Base-by-base conservation (phyloP, 37 sponge, comb jelly and placozoan genomes). In the Crambe crambe region DNA sequence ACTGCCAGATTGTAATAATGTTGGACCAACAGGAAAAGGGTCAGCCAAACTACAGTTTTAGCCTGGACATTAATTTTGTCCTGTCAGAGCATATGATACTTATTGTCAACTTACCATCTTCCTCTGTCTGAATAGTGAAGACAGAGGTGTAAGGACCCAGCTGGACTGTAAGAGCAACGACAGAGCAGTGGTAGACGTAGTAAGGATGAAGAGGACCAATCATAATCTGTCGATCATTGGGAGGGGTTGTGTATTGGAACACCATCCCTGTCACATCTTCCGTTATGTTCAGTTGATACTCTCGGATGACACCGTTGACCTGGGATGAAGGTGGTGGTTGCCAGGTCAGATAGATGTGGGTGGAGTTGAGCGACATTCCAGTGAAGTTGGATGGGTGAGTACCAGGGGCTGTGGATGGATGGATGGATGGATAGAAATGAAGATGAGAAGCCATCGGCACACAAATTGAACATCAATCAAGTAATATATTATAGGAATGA, bases 221-320 rank as follows among this genome's bases (percentile, higher is more conserved):
- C 30, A 76, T 37, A 20, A 84, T 21, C 44, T 84, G 70, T 56
- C 54, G 37, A n/a, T n/a, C n/a, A 5, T 37, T 1, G 22, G 37
- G 81, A 2, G 15, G 36, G 22, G 71, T 70, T 2, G 62, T 39
- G 10, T 20, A 41, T n/a, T 76, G 69, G 2, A 51, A 22, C 22
- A 54, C 44, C 42, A 22, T 1, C 3, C 69, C 69, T 23, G 77
- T 76, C 2, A n/a, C 72, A 41, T 18, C 23, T 12, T 77, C 71
- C 21, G 72, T 70, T 18, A 84, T 39, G 57, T 75, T 84, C 9
- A 84, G 69, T 5, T 70, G 37, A 39, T 84, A 84, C 71, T 69
- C 72, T 25, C 57, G 3, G 18, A 84, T 76, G 32, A 70, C 42
- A 1, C 85, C 85, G 66, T 84, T 84, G 8, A 29, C 22, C n/a